phyloP scores from a whole-genome alignment of 2,797 vertebrate species.

The Holocentrus rufus region DNA sequence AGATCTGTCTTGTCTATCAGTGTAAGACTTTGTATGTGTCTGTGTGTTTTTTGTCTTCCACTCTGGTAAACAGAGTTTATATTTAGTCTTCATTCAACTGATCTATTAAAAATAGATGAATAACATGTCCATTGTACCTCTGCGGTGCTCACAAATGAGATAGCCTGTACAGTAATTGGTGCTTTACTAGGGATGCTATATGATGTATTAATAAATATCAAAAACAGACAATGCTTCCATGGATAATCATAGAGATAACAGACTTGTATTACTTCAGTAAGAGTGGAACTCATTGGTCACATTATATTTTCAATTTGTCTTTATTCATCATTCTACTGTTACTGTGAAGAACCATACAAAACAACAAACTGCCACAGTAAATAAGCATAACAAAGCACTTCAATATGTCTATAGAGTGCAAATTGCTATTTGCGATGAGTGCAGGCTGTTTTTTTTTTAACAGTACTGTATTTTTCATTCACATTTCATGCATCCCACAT shows the following conservation, averaged over 20 bases:
- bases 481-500: constrained; percentile 21
- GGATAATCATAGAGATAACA: neutral
- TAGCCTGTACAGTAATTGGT: neutral
- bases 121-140: no score
- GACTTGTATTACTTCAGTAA: neutral
- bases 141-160: no score
- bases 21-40: no score
- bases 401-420: neutral
- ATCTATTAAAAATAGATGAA: neutral
- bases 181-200: neutral
- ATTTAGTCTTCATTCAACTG: neutral
- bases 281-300: neutral
- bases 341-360: constrained; percentile 17
- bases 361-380: constrained; percentile 8
- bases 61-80: neutral
- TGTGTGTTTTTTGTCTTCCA: no score
- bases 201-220: neutral
- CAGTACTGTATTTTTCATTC: constrained; percentile 22
- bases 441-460: constrained; percentile 13
- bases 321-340: neutral
- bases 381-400: neutral
- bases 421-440: constrained; percentile 4
- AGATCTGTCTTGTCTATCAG: neutral
- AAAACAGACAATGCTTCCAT: neutral
- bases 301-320: neutral